Percentiles rank a stretch among this genome's conserved stretches.
Conservation (phyloP, 2,888 invertebrate genomes). For the Chironomus tentans region DNA sequence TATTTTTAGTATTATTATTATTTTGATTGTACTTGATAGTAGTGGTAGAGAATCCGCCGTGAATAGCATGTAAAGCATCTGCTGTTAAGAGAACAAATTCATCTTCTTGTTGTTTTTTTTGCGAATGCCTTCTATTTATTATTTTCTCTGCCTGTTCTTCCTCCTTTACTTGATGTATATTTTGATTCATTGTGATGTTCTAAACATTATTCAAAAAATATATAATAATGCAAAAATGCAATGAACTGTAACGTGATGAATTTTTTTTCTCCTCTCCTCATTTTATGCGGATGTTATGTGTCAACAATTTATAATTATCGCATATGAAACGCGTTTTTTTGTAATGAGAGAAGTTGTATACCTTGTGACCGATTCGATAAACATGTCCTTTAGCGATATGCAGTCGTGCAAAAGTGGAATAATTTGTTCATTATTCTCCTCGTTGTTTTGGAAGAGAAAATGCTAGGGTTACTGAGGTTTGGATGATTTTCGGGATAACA, state of each 20-base stretch:
- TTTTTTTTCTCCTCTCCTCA: background rate
- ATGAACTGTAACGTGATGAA: background rate
- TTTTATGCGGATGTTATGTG: background rate
- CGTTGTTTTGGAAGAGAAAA: no score
- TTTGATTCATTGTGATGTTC: background rate
- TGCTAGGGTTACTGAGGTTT: no score
- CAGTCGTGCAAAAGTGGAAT: background rate
- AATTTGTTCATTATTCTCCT: no score
- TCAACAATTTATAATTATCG: no score
- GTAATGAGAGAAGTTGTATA: no score
- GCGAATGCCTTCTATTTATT: no score
- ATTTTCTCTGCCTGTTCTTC: background rate
- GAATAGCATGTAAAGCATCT: constrained; percentile 26
- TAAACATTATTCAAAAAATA: background rate
- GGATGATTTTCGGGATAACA: no score
- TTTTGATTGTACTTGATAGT: background rate
- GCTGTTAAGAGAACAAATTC: constrained; percentile 13
- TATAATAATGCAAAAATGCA: background rate
- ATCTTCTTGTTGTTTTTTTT: no score
- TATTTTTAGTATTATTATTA: no score
- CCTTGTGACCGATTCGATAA: background rate
- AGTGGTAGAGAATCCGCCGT: constrained; percentile 9
- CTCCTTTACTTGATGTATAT: no score
- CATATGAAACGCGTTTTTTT: no score
- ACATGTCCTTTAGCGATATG: background rate